Percentiles rank a stretch among this genome's conserved stretches.
phyloP scores from a whole-genome alignment of 92 coral and sea anemone genomes.

The Porites evermanni region DNA sequence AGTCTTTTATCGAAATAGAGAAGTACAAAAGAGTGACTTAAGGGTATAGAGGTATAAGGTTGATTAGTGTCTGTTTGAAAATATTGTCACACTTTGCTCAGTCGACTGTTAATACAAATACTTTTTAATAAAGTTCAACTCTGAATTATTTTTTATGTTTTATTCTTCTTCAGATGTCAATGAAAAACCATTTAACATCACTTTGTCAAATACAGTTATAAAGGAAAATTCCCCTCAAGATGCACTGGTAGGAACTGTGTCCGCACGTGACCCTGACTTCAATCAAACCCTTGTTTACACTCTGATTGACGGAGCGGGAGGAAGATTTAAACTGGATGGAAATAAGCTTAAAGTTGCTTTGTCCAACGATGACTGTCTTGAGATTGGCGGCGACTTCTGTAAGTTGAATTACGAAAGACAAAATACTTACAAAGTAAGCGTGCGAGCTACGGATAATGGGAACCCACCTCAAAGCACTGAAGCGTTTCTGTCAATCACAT shows the following conservation, averaged over 20 bases:
- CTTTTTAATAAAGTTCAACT: no score
- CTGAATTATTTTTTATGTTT: not conserved
- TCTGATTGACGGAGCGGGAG: constrained; percentile 76
- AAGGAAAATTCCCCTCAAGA: constrained; percentile 83
- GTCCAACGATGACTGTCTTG: constrained; percentile 72
- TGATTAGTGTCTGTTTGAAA: no score
- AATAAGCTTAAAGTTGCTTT: constrained; percentile 77
- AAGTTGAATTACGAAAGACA: constrained; percentile 83
- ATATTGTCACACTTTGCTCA: no score
- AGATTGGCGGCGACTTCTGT: constrained; percentile 84
- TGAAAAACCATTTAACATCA: constrained; percentile 79
- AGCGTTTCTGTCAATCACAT: constrained; percentile 63
- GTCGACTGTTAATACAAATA: no score
- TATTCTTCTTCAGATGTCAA: constrained; percentile 74
- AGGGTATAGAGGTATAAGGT: no score
- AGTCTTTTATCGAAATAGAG: no score
- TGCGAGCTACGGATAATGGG: constrained; percentile 94
- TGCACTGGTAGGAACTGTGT: constrained; percentile 67
- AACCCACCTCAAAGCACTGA: constrained; percentile 76
- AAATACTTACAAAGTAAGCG: constrained; percentile 70
- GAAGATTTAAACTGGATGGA: constrained; percentile 80
- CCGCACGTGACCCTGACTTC: constrained; percentile 86
- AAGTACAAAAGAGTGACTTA: no score
- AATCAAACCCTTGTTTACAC: constrained; percentile 80
- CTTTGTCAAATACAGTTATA: constrained; percentile 66